Percentiles rank a stretch among this genome's conserved stretches.
Conservation (phyloP, 2,888 invertebrate species). For the Tigriopus californicus region DNA sequence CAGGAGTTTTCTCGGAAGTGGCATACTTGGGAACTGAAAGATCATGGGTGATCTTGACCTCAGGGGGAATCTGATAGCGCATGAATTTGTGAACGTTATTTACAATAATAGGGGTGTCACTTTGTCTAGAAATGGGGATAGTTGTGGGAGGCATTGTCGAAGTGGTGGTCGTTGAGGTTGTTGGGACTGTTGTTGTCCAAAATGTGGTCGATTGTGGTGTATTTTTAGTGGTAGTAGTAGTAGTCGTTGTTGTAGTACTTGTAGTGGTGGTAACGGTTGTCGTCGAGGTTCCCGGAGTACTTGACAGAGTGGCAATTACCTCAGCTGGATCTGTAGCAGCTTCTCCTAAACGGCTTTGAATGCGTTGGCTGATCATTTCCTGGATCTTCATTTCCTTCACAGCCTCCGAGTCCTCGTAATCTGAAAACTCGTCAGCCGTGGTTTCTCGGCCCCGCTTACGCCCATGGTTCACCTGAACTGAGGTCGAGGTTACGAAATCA, state of each 20-base stretch:
- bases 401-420: background rate
- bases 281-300: too few species aligned
- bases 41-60: constrained; percentile 10
- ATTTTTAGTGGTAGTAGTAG: background rate
- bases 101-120: background rate
- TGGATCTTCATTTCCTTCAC: background rate
- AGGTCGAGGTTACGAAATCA: background rate
- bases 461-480: background rate
- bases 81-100: constrained; percentile 8
- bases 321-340: background rate
- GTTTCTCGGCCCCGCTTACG: background rate
- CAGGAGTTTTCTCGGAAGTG: too few species aligned
- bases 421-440: too few species aligned
- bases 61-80: constrained; percentile 13
- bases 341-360: background rate
- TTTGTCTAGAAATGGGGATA: too few species aligned
- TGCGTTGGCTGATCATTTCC: background rate
- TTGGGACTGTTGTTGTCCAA: constrained; percentile 41
- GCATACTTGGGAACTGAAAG: background rate
- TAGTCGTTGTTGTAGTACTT: too few species aligned
- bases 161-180: constrained; percentile 25
- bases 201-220: background rate
- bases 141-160: background rate
- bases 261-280: background rate
- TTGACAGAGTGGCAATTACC: background rate